These are phyloP conservation scores for Suillia variegata DNA, from an alignment of 2,888 invertebrate species.

Conservation along the genomic window DNA sequence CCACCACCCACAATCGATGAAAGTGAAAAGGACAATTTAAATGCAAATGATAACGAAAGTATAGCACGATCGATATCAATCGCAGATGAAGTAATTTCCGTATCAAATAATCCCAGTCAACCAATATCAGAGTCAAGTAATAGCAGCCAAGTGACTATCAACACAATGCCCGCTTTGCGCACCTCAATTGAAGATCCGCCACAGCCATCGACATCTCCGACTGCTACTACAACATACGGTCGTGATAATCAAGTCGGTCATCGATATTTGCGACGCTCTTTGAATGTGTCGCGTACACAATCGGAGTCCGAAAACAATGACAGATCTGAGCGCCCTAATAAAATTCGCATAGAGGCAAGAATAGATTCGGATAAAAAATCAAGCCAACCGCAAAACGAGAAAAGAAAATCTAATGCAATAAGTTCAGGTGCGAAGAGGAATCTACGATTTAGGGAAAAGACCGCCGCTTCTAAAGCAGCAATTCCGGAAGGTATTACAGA, in stretches of 20 bases:
- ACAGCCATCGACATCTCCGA: slow-evolving; percentile 20
- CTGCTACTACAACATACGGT: slow-evolving; percentile 44
- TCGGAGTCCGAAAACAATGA: slow-evolving; percentile 29
- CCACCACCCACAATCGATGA: too few species aligned
- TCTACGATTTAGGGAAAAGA: slow-evolving; percentile 9
- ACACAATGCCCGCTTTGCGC: too few species aligned
- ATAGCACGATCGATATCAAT: neutral
- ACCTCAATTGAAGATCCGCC: neutral
- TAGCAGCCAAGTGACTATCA: neutral
- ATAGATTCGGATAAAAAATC: slow-evolving; percentile 41
- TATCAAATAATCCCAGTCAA: neutral
- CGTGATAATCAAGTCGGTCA: slow-evolving; percentile 41
- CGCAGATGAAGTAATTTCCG: neutral
- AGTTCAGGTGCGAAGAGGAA: slow-evolving; percentile 14
- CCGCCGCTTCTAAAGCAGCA: too few species aligned
- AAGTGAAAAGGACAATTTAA: too few species aligned
- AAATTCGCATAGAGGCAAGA: slow-evolving; percentile 43
- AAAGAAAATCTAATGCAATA: neutral
- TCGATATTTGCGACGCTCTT: slow-evolving; percentile 42
- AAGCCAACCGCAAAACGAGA: slow-evolving; percentile 3
- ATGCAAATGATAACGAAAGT: too few species aligned
- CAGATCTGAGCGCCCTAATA: slow-evolving; percentile 32
- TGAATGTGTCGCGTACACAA: slow-evolving; percentile 35
- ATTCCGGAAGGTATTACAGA: too few species aligned
- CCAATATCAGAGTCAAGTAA: neutral